Base-by-base conservation (phyloP, 2,113 vertebrate species). In the Acinonyx jubatus region DNA sequence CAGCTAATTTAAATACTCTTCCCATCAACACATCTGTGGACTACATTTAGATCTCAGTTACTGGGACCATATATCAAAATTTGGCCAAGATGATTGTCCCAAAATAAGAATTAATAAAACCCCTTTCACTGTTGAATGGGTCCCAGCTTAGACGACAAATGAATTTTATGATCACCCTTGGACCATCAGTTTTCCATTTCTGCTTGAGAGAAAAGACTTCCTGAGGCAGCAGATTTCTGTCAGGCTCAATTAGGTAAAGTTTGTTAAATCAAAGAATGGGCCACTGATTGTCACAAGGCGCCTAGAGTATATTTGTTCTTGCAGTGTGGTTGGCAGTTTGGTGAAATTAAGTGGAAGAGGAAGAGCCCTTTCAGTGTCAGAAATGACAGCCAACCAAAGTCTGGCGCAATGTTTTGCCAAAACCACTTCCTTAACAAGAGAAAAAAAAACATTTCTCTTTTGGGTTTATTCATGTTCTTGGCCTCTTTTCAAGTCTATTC, bases 1-100 rank as follows among this genome's bases (percentile, higher is more conserved):
- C n/a, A 96, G 45, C 38, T 74, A 83, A 90, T 93, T 88, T 69
- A 89, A 92, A 94, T 71, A 92, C 1, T 41, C 10, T 95, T 38
- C 10, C 4, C 36, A 68, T 68, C 12, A 48, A 31, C 31, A 48
- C n/a, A 93, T 68, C 71, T 94, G 21, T 57, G 80, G n/a, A 15
- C 31, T 61, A 61, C 36, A 52, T 66, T 93, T 68, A 63, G 36
- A 50, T 48, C 18, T 79, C 14, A 82, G 33, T 80, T 69, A 78
- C 38, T 29, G 29, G 80, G 38, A 63, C 41, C 33, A 82, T 48
- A 92, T 86, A 41, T 89, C 33, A 95, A 27, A 25, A 89, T 79
- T 91, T 78, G 76, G 36, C 27, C 14, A 45, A 93, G 50, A 41
- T 16, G 79, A 18, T 55, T 87, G 25, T 76, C 81, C n/a, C 18